These are phyloP conservation scores for Chloroclysta siterata DNA, from an alignment of 2,888 invertebrate genomes.

Conservation along the genomic window DNA sequence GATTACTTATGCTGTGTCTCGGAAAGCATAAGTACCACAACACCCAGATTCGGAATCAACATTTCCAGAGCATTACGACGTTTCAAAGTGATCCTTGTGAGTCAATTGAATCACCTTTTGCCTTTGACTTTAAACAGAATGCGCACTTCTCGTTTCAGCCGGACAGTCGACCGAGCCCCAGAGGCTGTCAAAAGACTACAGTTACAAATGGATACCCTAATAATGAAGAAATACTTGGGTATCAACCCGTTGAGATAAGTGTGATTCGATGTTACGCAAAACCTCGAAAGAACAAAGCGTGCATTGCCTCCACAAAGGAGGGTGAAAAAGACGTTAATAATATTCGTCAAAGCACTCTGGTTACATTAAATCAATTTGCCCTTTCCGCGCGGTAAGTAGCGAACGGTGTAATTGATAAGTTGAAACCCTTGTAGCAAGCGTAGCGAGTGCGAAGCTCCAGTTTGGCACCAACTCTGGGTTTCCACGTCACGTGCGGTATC, in stretches of 20 bases:
- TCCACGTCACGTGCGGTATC: conserved; percentile 55
- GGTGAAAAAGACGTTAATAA: conserved; percentile 85
- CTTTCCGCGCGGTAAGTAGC: conserved; percentile 85
- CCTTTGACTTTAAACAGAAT: no score
- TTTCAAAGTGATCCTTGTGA: no score
- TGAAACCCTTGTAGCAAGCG: conserved; percentile 82
- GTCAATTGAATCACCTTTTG: no score
- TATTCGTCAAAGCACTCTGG: conserved; percentile 85
- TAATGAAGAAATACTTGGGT: conserved; percentile 34
- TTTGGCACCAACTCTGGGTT: conserved; percentile 69
- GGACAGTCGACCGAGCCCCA: background rate
- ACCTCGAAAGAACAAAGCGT: conserved; percentile 82
- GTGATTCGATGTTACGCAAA: conserved; percentile 79
- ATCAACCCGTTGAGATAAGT: conserved; percentile 70
- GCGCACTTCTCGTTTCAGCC: background rate
- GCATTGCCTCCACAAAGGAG: conserved; percentile 74
- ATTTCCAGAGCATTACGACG: no score
- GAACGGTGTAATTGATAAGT: conserved; percentile 85
- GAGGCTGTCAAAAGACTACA: background rate
- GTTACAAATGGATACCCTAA: background rate
- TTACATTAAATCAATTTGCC: conserved; percentile 86
- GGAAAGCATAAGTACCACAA: no score
- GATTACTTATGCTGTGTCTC: no score
- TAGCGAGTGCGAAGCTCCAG: conserved; percentile 62
- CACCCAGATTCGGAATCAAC: no score